Evolutionary conservation across 2,888 invertebrate species (phyloP).

Genomic region (Gymnosoma rotundatum): DNA sequence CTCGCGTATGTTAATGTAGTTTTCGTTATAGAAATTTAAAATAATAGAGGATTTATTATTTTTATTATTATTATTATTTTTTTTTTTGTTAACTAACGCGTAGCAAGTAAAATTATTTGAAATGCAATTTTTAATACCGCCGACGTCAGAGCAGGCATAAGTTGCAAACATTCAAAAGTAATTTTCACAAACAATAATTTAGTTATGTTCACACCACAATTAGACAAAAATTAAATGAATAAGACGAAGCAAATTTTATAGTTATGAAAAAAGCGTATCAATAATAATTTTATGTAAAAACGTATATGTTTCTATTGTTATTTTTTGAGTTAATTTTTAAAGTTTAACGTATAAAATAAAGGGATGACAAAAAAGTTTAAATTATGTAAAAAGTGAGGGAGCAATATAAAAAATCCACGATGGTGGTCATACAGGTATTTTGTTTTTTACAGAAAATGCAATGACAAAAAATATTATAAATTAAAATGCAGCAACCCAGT

Average conservation of each 20-base stretch:
- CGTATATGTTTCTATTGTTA: too few relatives aligned
- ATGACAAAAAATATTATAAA: conserved; percentile 54
- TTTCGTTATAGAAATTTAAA: background rate
- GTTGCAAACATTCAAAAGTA: too few relatives aligned
- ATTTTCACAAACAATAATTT: too few relatives aligned
- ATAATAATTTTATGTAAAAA: background rate
- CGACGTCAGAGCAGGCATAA: too few relatives aligned
- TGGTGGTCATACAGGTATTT: too few relatives aligned
- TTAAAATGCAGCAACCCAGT: conserved; percentile 58
- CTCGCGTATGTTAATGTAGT: conserved; percentile 11
- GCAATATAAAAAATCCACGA: background rate
- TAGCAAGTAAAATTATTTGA: too few relatives aligned
- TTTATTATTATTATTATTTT: background rate
- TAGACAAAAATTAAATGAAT: background rate
- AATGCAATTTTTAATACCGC: too few relatives aligned
- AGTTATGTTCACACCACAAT: background rate
- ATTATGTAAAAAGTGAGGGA: conserved; percentile 2
- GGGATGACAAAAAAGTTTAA: too few relatives aligned
- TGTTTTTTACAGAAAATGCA: conserved; percentile 31
- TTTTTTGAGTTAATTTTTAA: background rate
- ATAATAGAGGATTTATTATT: background rate
- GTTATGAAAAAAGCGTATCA: too few relatives aligned
- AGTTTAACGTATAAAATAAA: too few relatives aligned
- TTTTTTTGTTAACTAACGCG: background rate
- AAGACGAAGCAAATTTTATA: background rate